Base-by-base conservation (phyloP, 2,113 vertebrate species). In the Ictidomys tridecemlineatus region DNA sequence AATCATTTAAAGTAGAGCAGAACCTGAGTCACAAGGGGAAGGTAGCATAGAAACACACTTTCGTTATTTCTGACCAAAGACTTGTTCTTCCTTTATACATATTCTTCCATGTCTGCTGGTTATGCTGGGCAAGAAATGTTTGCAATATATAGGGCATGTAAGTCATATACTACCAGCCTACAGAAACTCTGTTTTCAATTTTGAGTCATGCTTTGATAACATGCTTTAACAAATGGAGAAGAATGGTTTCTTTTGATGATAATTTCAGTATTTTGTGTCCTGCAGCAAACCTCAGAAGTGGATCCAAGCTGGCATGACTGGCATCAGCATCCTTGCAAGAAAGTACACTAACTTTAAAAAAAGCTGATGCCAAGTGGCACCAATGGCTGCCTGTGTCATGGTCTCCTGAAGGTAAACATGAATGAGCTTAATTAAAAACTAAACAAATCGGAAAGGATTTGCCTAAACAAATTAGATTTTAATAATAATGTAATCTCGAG, bases 21-120 rank as follows among this genome's bases (percentile, higher is more conserved):
- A 98, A 95, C 77, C 12, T 9, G 85, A 96, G 96, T 89, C 92
- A 96, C 30, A 77, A 93, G 95, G 96, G 97, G 96, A 98, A 92
- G 96, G 98, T 78, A 96, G 97, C 98, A 98, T 80, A 98, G 98
- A 97, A 97, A 98, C 96, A 98, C 85, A 95, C 95, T 98, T 98
- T 98, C 92, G 98, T 95, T 98, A 97, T 96, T 97, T 95, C 97
- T 98, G 97, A 97, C 97, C 98, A 98, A 97, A 94, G 87, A 97
- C 94, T 95, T 97, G 91, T 95, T 98, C 94, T 97, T 85, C 74
- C 94, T 97, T 98, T 97, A 45, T 93, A 92, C 77, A 97, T 58
- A 98, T 94, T 95, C 74, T 97, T 98, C 96, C 98, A 96, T 98
- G 87, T 96, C 61, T 91, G 97, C 94, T 97, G 95, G 95, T 97